Base-by-base conservation (phyloP, 2,888 invertebrate genomes). In the Diadegma fenestrale region DNA sequence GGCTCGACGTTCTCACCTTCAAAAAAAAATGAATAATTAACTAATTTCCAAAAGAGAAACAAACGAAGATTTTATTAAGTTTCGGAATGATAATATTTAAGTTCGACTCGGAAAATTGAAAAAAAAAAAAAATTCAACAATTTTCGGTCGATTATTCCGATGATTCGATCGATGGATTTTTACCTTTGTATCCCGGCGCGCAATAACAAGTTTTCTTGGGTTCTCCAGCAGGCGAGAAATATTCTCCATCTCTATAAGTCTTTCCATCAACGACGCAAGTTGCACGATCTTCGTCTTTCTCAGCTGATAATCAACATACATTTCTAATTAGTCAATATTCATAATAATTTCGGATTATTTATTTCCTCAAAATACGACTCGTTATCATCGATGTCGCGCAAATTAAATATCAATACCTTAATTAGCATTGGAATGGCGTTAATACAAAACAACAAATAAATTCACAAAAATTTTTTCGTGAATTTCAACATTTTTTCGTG, bases 261-360 rank as follows among this genome's bases (percentile, higher is more conserved):
- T 88, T 86, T 4, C 91, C 93, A 8, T 90, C 86, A 19, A 93
- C 92, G n/a, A 84, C 63, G 54, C 93, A 93, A 0, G 77, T 89
- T 4, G 89, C 45, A 76, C 79, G 82, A 1, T 90, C 87, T 37
- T 90, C 88, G 0, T 77, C 75, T 0, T 86, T 88, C 7, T 90
- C 64, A 19, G 87, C 91, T 93, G 19, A 84, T 41, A 63, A 73
- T 41, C 1, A 85, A 63, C 12, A n/a, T 0, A 61, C 6, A 37
- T 66, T 41, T 69, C 30, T n/a, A 22, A 14, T 43, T 0, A 22
- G 5, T 69, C 26, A 58, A 58, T 58, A 17, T 17, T 48, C n/a
- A n/a, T n/a, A n/a, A n/a, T n/a, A n/a, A n/a, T n/a, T n/a, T n/a
- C n/a, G n/a, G n/a, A n/a, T n/a, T n/a, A n/a, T n/a, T n/a, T n/a